These are phyloP conservation scores for Macrophya annulata DNA, from an alignment of 2,888 invertebrate genomes.

Conservation along the genomic window DNA sequence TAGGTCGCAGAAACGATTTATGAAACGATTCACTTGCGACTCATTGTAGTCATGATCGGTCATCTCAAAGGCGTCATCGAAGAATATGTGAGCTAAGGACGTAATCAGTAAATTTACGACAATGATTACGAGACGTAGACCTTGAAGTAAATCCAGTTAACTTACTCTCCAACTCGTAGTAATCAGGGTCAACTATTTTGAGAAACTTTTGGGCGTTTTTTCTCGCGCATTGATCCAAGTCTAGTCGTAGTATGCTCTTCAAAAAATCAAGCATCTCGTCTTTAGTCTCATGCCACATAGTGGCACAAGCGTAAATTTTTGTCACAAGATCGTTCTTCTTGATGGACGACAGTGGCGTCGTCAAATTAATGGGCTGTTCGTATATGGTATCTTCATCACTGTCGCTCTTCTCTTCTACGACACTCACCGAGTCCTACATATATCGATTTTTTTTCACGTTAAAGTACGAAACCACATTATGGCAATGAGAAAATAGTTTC, in stretches of 20 bases:
- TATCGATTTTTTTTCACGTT: background rate
- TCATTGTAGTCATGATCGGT: conserved; percentile 85
- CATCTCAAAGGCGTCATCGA: conserved; percentile 91
- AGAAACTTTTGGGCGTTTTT: conserved; percentile 91
- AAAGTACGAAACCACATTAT: too few species aligned
- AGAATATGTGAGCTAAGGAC: conserved; percentile 88
- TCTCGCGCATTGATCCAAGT: conserved; percentile 94
- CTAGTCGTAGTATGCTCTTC: conserved; percentile 93
- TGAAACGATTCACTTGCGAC: conserved; percentile 91
- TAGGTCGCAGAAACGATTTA: conserved; percentile 87
- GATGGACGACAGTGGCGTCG: conserved; percentile 50
- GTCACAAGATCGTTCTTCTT: conserved; percentile 72
- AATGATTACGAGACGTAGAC: background rate
- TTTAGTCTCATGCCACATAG: conserved; percentile 97
- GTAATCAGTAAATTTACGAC: background rate
- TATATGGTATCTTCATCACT: conserved; percentile 77
- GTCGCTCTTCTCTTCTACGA: background rate
- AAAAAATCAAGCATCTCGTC: conserved; percentile 96
- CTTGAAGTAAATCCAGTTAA: conserved; percentile 58
- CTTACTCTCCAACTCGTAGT: conserved; percentile 93
- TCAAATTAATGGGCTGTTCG: conserved; percentile 68
- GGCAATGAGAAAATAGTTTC: conserved; percentile 62
- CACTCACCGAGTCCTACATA: background rate
- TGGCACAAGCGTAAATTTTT: conserved; percentile 91
- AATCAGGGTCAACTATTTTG: conserved; percentile 88